A percentile compares a stretch with the other conserved stretches of the same genome.
phyloP scores from a whole-genome alignment of 2,797 vertebrate genomes.

The Ciconia nigra region DNA sequence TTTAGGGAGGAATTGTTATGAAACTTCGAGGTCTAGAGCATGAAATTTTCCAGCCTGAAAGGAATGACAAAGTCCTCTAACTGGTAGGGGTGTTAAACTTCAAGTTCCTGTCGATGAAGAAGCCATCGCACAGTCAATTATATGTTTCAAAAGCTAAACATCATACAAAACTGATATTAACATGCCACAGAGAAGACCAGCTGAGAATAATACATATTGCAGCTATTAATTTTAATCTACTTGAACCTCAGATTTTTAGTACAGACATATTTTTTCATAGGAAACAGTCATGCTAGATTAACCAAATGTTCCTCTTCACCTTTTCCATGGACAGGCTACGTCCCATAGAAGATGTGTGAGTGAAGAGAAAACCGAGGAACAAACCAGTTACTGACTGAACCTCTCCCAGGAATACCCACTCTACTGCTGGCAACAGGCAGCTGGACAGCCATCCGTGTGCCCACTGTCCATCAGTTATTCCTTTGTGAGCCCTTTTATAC shows the following conservation, averaged over 20 bases:
- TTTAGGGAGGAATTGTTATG: background rate
- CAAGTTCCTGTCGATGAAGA: background rate
- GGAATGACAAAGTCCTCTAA: background rate
- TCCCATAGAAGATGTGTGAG: background rate
- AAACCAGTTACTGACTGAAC: background rate
- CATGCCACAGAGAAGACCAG: background rate
- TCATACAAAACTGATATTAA: background rate
- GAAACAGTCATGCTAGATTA: background rate
- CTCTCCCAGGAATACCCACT: background rate
- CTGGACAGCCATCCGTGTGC: background rate
- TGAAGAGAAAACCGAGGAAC: background rate
- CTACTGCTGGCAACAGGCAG: background rate
- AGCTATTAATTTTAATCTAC: background rate
- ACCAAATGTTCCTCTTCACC: background rate
- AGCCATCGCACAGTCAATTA: background rate
- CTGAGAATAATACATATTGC: background rate
- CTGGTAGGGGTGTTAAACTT: background rate
- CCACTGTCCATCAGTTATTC: background rate
- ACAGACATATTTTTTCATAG: background rate
- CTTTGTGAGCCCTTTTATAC: background rate
- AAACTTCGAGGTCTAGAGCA: background rate
- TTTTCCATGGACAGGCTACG: background rate
- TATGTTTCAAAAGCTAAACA: background rate
- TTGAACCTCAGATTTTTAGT: background rate
- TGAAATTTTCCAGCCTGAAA: background rate